Conservation (phyloP, 1,140 invertebrate genomes). For the Andrena cerasifolii region DNA sequence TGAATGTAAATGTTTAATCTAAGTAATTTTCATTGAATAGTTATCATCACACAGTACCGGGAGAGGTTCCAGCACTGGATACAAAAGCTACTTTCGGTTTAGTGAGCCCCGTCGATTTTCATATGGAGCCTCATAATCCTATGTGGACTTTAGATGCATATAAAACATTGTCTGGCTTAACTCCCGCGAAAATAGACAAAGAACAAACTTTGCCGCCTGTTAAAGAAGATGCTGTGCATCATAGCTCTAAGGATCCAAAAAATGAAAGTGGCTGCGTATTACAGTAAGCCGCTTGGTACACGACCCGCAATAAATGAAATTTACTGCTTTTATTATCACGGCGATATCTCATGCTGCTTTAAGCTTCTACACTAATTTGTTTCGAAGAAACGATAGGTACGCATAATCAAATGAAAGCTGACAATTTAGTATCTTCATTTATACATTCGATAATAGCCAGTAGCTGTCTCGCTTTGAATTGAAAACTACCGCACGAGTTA, state of each 20-base stretch:
- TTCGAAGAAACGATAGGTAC: neutral
- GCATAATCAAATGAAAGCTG: constrained; percentile 1
- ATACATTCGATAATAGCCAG: neutral
- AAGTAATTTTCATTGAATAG: constrained; percentile 72
- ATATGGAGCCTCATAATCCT: constrained; percentile 82
- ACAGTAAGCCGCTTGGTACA: constrained; percentile 72
- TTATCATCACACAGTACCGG: constrained; percentile 87
- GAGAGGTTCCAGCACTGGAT: constrained; percentile 85
- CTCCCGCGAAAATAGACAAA: constrained; percentile 68
- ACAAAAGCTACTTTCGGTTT: constrained; percentile 87
- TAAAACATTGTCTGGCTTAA: constrained; percentile 57
- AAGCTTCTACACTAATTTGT: constrained; percentile 15
- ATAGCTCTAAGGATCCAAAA: constrained; percentile 85
- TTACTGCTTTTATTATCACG: constrained; percentile 26
- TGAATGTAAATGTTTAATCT: constrained; percentile 1
- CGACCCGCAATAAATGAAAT: constrained; percentile 23
- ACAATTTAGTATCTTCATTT: constrained; percentile 21
- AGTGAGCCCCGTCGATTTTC: constrained; percentile 86
- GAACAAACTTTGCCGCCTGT: constrained; percentile 86
- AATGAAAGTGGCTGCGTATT: constrained; percentile 86
- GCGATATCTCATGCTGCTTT: constrained; percentile 18
- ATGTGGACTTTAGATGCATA: constrained; percentile 83
- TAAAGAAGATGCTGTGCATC: constrained; percentile 85
- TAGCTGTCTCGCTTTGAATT: constrained; percentile 19
- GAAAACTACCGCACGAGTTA: neutral